Evolutionary conservation across 2,113 vertebrate species (phyloP).

Genomic region (Zonotrichia leucophrys): DNA sequence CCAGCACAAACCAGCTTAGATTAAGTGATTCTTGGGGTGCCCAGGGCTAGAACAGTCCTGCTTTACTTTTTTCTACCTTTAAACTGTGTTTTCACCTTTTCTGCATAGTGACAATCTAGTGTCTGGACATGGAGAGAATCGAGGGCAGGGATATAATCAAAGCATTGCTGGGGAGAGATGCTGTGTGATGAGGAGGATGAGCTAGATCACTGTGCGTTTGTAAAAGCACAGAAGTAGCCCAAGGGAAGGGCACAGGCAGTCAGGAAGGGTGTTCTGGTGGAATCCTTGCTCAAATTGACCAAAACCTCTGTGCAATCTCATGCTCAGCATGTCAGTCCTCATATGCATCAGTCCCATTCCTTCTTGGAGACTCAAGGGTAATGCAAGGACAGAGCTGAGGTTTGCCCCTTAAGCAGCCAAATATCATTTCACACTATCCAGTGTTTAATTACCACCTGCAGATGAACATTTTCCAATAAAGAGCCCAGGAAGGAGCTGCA

Average conservation of each 20-base stretch:
- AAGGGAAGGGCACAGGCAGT: neutral
- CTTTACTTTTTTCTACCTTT: neutral
- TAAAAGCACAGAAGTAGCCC: neutral
- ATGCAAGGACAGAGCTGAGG: neutral
- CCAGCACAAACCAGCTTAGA: neutral
- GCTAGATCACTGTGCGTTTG: rapidly evolving
- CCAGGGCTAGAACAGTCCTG: neutral
- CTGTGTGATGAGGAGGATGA: neutral
- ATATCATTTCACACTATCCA: neutral
- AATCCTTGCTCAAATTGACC: neutral
- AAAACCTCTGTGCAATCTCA: constrained; percentile 11
- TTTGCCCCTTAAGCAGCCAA: neutral
- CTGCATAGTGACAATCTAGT: neutral
- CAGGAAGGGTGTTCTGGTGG: neutral
- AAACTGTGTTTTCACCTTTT: neutral
- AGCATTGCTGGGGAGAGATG: neutral
- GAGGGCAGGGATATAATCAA: neutral
- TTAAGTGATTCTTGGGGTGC: neutral
- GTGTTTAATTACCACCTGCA: constrained; percentile 36
- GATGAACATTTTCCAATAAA: neutral
- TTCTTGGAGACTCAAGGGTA: neutral
- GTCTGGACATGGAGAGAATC: neutral
- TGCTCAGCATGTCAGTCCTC: neutral
- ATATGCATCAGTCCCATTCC: neutral
- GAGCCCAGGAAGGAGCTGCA: neutral